Evolutionary conservation across 2,888 invertebrate genomes (phyloP).

Genomic region (Ochropleura leucogaster): DNA sequence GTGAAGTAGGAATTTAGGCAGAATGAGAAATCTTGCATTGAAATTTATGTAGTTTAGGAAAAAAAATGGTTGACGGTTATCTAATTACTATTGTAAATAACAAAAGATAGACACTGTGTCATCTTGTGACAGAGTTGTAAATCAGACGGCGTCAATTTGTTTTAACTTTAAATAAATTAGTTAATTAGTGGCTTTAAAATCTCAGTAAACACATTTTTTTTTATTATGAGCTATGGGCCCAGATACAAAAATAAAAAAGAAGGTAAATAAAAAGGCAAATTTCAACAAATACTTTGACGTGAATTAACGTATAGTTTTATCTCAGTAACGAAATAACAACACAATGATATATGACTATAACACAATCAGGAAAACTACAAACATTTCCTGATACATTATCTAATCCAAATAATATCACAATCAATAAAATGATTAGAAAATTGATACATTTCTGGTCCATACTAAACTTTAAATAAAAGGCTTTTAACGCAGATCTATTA

Average conservation of each 20-base stretch:
- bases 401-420: constrained; percentile 37
- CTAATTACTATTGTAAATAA: no score
- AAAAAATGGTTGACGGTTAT: neutral
- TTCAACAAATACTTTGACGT: neutral
- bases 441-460: neutral
- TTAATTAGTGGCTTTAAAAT: no score
- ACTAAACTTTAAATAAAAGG: constrained; percentile 7
- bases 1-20: neutral
- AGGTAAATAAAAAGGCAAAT: neutral
- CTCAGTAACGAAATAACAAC: constrained; percentile 27
- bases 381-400: constrained; percentile 43
- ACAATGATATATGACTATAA: constrained; percentile 8
- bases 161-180: no score
- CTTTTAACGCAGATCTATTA: neutral
- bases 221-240: no score
- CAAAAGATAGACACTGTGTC: no score
- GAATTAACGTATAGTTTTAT: constrained; percentile 18
- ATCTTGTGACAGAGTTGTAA: no score
- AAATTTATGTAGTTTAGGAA: neutral
- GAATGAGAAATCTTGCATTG: neutral
- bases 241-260: neutral
- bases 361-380: constrained; percentile 30
- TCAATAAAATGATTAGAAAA: constrained; percentile 30
- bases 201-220: no score
- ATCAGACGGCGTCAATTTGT: no score